Evolutionary conservation across 2,113 vertebrate genomes (phyloP), one percentile per base, ranked within the genome.

Genomic region (Cinclus mexicanus): DNA sequence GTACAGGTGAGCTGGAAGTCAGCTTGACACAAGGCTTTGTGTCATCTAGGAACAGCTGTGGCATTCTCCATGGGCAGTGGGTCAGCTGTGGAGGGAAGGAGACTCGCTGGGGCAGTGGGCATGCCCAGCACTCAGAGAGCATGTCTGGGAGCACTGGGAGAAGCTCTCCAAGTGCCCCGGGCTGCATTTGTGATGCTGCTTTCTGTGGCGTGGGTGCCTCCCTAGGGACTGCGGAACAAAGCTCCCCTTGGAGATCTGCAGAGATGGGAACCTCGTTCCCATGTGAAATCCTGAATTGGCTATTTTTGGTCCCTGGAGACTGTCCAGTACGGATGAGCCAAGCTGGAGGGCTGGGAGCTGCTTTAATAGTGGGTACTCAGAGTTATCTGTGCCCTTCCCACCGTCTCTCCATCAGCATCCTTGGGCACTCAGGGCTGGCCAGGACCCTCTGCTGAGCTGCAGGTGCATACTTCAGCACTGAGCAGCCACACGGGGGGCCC

Each of bases 301-400:
- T 96, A 52, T 90, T 96, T 95, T 87, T 39, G 44, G 89, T 87
- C 86, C 29, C 91, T 97, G 95, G 95, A 94, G 89, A 81, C 47
- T 1, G 6, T 84, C 94, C 94, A 89, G 89, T 7, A 6, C 0
- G 2, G 56, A 69, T 0, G 0, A 69, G 37, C 53, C 2, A 15
- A 92, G 75, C 50, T 11, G 64, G 44, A 86, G 41, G 57, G 67
- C 61, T 0, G 1, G 55, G 67, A 31, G 3, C 46, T 79, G 92
- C 20, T 80, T 42, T 77, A 42, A 52, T 10, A 26, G 12, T 1
- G 10, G 19, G 31, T 47, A 63, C 61, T 63, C 52, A n/a, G 83
- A 95, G 42, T 50, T 67, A 33, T 14, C 53, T 0, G 0, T 28
- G 35, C 64, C 47, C 44, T 68, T 89, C 35, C 68, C 47, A 47